Conservation (phyloP, 1,140 invertebrate genomes). For the Drosophila mauritiana region DNA sequence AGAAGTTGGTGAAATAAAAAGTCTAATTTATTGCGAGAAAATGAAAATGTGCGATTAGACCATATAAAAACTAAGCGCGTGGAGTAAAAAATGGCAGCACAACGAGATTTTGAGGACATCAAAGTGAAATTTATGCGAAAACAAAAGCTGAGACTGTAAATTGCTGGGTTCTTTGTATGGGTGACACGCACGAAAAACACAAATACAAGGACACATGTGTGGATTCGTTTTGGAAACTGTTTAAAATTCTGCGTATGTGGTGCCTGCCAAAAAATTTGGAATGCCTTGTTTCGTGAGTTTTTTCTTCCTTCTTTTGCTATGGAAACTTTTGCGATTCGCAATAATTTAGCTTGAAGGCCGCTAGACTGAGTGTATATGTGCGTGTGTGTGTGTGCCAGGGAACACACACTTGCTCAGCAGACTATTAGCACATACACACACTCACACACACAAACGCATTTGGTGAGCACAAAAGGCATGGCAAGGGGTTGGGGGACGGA, state of each 20-base stretch:
- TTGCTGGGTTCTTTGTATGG: constrained; percentile 37
- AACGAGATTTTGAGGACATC: constrained; percentile 42
- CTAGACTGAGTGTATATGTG: constrained; percentile 2
- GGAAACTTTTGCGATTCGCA: constrained; percentile 65
- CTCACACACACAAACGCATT: constrained; percentile 23
- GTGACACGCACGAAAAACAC: constrained; percentile 14
- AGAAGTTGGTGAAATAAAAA: constrained; percentile 56
- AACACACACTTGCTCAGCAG: constrained; percentile 35
- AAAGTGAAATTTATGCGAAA: constrained; percentile 55
- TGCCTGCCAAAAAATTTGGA: constrained; percentile 42
- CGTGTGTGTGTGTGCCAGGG: constrained; percentile 9
- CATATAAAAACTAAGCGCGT: constrained; percentile 31
- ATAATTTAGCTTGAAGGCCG: constrained; percentile 74
- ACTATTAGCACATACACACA: constrained; percentile 56
- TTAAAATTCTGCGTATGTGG: constrained; percentile 74
- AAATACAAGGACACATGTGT: constrained; percentile 40
- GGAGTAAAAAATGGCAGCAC: constrained; percentile 8
- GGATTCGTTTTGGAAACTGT: constrained; percentile 47
- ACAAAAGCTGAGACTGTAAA: constrained; percentile 56
- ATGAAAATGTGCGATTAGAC: constrained; percentile 47
- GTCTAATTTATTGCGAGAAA: constrained; percentile 63
- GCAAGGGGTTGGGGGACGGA: constrained; percentile 45
- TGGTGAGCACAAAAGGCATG: not conserved
- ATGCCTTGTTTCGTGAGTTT: constrained; percentile 38
- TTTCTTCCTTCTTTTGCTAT: constrained; percentile 39